These are phyloP conservation scores for Drosophila phalerata DNA, from an alignment of 2,888 invertebrate genomes.

Conservation along the genomic window DNA sequence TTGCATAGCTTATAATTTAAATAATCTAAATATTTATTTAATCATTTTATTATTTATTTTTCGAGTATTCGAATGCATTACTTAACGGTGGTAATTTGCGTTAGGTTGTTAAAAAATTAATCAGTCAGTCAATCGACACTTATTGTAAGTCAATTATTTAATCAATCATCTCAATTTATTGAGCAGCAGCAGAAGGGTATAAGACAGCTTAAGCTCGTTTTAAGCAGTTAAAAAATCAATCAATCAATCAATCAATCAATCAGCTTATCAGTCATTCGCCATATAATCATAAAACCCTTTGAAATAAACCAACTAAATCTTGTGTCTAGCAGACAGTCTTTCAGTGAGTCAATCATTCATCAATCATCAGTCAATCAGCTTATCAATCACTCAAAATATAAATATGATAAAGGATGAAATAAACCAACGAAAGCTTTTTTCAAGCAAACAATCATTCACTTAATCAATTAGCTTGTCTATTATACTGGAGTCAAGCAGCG, in stretches of 20 bases:
- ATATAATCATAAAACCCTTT: too few species aligned
- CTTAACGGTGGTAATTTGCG: too few species aligned
- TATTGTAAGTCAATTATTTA: background rate
- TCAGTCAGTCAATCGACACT: too few species aligned
- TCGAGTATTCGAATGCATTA: too few species aligned
- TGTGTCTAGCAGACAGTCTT: too few species aligned
- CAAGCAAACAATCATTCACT: background rate
- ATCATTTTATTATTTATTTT: background rate
- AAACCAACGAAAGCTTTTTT: background rate
- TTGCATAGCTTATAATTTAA: background rate
- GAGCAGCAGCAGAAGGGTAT: too few species aligned
- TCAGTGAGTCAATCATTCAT: background rate
- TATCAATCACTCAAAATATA: background rate
- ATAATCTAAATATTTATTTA: conserved; percentile 5
- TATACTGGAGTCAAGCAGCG: background rate
- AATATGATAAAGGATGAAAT: background rate
- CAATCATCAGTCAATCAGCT: too few species aligned
- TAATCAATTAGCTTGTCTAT: background rate
- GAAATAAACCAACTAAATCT: too few species aligned
- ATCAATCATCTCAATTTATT: too few species aligned
- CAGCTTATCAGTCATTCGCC: too few species aligned
- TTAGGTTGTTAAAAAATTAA: too few species aligned
- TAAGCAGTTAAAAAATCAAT: background rate
- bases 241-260: background rate
- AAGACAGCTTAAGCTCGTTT: too few species aligned